A percentile compares a stretch with the other conserved stretches of the same genome.
These are phyloP conservation scores for Diglossa cyanea DNA, from an alignment of 2,797 vertebrate genomes.

Conservation along the genomic window DNA sequence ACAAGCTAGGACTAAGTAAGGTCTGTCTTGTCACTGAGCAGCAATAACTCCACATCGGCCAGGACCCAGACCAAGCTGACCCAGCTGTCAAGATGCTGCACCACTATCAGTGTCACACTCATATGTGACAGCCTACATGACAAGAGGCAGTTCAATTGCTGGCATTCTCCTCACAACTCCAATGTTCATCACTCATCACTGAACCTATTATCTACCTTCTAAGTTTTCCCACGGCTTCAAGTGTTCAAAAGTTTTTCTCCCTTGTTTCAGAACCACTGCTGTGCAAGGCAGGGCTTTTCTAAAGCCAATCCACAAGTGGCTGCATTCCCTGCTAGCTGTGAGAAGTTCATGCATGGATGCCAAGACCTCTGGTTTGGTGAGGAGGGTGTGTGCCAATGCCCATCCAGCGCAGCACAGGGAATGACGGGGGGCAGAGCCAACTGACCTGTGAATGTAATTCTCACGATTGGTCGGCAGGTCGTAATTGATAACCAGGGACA, in stretches of 20 bases:
- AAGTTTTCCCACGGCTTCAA: constrained; percentile 59
- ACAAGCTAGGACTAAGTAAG: background rate
- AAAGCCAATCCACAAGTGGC: background rate
- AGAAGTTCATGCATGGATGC: background rate
- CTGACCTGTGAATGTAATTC: constrained; percentile 98
- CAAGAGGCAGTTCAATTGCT: background rate
- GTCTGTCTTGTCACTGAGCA: background rate
- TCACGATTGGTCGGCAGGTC: constrained; percentile 98
- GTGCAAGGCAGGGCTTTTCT: background rate
- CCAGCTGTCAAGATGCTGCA: background rate
- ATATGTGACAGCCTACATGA: accelerated
- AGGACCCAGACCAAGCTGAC: background rate
- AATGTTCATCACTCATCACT: accelerated
- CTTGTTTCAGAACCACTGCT: background rate
- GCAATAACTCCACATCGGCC: background rate
- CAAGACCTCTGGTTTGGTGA: background rate
- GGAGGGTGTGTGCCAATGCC: background rate
- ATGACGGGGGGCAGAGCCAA: background rate
- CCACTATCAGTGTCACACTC: background rate
- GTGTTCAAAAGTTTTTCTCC: background rate
- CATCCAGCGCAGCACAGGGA: background rate
- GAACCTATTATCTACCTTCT: background rate
- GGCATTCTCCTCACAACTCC: background rate
- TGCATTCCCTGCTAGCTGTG: background rate
- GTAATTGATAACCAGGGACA: constrained; percentile 97